Evolutionary conservation across 2,797 vertebrate species (phyloP).

Genomic region (Ambastaia sidthimunki): DNA sequence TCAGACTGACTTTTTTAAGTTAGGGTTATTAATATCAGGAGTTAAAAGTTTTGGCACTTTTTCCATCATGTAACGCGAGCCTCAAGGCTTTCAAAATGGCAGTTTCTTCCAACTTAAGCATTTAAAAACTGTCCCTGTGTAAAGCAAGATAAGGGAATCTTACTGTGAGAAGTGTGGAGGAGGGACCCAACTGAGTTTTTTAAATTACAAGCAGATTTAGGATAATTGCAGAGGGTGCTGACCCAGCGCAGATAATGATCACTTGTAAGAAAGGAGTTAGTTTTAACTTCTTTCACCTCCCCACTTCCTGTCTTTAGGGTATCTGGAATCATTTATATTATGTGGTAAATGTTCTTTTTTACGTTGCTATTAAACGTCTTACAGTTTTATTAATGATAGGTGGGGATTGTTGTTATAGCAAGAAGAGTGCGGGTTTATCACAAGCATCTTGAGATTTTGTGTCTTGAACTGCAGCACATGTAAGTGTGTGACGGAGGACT

Average conservation of each 20-base stretch:
- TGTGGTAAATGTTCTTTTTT: conserved; percentile 27
- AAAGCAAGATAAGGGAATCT: conserved; percentile 30
- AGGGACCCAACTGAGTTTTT: conserved; percentile 42
- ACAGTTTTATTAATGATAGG: conserved; percentile 26
- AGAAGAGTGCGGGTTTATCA: conserved; percentile 28
- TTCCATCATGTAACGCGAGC: conserved; percentile 33
- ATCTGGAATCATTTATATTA: conserved; percentile 41
- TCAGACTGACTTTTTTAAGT: conserved; percentile 6
- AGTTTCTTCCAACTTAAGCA: conserved; percentile 47
- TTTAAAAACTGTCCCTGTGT: conserved; percentile 37
- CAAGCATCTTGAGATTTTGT: conserved; percentile 28
- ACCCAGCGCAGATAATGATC: conserved; percentile 58
- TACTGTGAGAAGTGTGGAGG: conserved; percentile 44
- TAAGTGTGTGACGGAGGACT: conserved; percentile 17
- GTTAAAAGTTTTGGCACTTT: conserved; percentile 47
- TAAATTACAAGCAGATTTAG: conserved; percentile 57
- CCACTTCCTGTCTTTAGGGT: conserved; percentile 50
- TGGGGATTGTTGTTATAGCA: conserved; percentile 35
- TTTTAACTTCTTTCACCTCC: conserved; percentile 38
- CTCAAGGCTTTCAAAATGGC: conserved; percentile 20
- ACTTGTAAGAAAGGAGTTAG: conserved; percentile 37
- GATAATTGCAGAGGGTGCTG: conserved; percentile 54
- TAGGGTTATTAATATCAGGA: conserved; percentile 9
- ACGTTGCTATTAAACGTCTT: conserved; percentile 50
- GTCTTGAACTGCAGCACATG: conserved; percentile 35